Conservation (phyloP, 2,113 vertebrate species). For the Prochilodus magdalenae region DNA sequence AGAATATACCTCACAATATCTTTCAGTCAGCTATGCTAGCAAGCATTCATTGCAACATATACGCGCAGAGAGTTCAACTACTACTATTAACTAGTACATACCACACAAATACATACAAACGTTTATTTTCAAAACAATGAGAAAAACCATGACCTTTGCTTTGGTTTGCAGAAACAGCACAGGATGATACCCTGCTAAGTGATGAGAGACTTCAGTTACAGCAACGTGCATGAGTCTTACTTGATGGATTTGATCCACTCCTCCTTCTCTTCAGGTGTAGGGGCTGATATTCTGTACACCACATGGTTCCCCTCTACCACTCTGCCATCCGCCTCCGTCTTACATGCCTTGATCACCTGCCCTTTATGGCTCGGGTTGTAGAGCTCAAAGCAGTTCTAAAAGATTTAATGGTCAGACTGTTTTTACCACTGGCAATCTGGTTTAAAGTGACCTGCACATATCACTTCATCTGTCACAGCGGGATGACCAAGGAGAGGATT, state of each 20-base stretch:
- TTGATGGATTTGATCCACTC: slow-evolving; percentile 99
- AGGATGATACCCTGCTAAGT: no score
- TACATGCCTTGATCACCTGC: slow-evolving; percentile 97
- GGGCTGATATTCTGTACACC: slow-evolving; percentile 97
- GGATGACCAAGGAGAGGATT: not conserved
- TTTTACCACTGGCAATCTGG: not conserved
- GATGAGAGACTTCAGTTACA: not conserved
- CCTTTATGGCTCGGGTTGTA: slow-evolving; percentile 97
- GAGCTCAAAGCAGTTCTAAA: slow-evolving; percentile 96
- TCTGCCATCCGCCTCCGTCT: slow-evolving; percentile 94
- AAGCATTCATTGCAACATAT: no score
- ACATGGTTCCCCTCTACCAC: slow-evolving; percentile 98
- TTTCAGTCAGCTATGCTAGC: no score
- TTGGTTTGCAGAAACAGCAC: no score
- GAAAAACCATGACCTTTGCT: no score
- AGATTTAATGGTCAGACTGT: not conserved
- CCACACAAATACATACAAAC: no score
- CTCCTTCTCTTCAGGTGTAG: slow-evolving; percentile 95
- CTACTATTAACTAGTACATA: no score
- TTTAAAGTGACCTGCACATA: not conserved
- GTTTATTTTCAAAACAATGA: no score
- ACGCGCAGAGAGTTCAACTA: no score
- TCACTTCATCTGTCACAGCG: not conserved
- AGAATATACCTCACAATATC: no score
- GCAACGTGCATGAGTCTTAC: slow-evolving; percentile 72